Percentiles rank a stretch among this genome's conserved stretches.
Evolutionary conservation across 64 coral and sea anemone species (phyloP).

Genomic region (Stichodactyla helianthus): DNA sequence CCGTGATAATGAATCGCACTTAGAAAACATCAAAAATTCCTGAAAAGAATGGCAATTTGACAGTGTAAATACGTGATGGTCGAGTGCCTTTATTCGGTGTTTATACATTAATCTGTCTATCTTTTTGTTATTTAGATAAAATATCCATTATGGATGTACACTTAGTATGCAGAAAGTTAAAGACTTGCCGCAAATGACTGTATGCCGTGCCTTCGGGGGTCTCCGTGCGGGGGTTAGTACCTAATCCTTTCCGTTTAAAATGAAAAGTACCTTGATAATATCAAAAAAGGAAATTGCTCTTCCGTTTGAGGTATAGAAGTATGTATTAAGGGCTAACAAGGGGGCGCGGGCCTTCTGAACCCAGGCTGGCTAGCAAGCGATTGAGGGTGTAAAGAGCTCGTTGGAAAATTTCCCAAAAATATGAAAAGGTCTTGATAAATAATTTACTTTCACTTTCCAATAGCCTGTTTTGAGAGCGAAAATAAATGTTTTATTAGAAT

Average conservation of each 20-base stretch:
- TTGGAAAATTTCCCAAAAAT: no score
- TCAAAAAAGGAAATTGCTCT: neutral
- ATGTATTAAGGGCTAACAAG: neutral
- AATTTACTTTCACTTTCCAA: no score
- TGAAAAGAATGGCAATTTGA: neutral
- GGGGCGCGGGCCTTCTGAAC: no score
- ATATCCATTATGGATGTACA: neutral
- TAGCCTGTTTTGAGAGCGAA: no score
- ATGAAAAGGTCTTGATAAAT: no score
- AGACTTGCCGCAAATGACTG: neutral
- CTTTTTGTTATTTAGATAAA: conserved; percentile 6
- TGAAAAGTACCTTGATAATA: neutral
- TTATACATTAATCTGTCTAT: neutral
- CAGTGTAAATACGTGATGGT: neutral
- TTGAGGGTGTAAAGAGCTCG: no score
- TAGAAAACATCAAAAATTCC: neutral
- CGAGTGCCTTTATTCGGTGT: neutral
- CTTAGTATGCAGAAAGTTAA: neutral
- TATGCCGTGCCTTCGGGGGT: neutral
- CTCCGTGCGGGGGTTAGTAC: neutral
- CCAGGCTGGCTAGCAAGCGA: no score
- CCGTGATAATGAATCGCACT: neutral
- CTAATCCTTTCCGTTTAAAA: neutral
- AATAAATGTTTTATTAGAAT: no score
- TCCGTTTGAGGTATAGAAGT: neutral